A percentile compares a stretch with the other conserved stretches of the same genome.
Evolutionary conservation across 2,888 invertebrate genomes (phyloP).

Genomic region (Mimumesa dahlbomi): DNA sequence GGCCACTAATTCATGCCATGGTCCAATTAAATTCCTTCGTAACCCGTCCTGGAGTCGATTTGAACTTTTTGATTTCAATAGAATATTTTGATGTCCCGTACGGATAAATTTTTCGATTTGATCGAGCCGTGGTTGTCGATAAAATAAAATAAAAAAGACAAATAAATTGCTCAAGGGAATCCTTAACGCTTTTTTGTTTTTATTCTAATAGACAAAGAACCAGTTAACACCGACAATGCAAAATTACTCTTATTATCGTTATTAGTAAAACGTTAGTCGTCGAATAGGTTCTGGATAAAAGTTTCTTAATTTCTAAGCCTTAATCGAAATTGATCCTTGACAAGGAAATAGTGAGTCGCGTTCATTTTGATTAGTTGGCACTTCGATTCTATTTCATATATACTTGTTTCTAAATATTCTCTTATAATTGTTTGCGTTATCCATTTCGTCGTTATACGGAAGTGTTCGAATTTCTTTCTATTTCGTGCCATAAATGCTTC

Average conservation of each 20-base stretch:
- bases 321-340: too few species aligned
- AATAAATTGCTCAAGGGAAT: too few species aligned
- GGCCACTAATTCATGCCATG: conserved; percentile 57
- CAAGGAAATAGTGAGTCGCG: conserved; percentile 23
- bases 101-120: not conserved
- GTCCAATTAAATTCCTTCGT: conserved; percentile 55
- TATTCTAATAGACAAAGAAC: not conserved
- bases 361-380: conserved; percentile 55
- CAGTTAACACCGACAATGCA: conserved; percentile 9
- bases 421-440: too few species aligned
- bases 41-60: conserved; percentile 31
- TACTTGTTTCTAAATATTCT: too few species aligned
- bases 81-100: not conserved
- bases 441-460: too few species aligned
- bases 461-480: too few species aligned
- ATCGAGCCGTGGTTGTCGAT: too few species aligned
- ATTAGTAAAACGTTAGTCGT: conserved; percentile 9
- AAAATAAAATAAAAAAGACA: too few species aligned
- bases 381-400: too few species aligned
- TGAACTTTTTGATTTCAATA: conserved; percentile 23
- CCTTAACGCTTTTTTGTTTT: not conserved
- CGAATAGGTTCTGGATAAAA: conserved; percentile 20
- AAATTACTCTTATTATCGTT: not conserved
- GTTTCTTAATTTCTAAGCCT: conserved; percentile 15
- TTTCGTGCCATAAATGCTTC: too few species aligned